phyloP scores from a whole-genome alignment of 2,888 invertebrate genomes.

The Ormia ochracea region DNA sequence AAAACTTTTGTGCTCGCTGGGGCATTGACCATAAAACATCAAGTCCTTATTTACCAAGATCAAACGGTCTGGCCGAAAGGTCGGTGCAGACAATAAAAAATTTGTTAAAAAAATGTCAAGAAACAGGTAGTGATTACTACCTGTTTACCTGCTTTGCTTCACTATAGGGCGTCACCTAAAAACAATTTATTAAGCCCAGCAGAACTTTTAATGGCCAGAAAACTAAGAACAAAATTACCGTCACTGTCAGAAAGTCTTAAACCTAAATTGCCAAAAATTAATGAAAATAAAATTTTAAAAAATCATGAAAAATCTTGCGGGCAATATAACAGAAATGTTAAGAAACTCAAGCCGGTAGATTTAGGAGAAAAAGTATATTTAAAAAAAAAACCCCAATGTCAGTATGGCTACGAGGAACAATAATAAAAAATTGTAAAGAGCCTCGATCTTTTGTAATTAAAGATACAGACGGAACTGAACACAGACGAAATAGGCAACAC shows the following conservation, averaged over 20 bases:
- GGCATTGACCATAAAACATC: background rate
- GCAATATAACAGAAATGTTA: background rate
- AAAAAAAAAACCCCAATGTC: background rate
- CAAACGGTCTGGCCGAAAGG: background rate
- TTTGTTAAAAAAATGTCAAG: background rate
- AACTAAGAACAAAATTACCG: constrained; percentile 1
- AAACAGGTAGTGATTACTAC: background rate
- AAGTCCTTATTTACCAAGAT: background rate
- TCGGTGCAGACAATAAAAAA: background rate
- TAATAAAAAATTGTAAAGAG: background rate
- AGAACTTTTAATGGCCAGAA: background rate
- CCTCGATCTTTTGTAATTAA: constrained; percentile 1
- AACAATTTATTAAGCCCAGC: background rate
- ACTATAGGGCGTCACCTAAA: background rate
- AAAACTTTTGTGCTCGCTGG: background rate
- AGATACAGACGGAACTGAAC: background rate
- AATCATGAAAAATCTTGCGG: background rate
- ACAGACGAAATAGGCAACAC: constrained; percentile 1
- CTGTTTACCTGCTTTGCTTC: background rate
- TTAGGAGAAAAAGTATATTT: background rate
- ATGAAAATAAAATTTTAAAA: background rate
- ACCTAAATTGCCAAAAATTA: background rate
- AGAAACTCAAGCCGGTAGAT: background rate
- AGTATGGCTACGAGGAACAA: background rate
- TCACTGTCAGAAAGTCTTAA: background rate